Evolutionary conservation across 2,113 vertebrate genomes (phyloP).

Genomic region (Marcusenius ussheri): DNA sequence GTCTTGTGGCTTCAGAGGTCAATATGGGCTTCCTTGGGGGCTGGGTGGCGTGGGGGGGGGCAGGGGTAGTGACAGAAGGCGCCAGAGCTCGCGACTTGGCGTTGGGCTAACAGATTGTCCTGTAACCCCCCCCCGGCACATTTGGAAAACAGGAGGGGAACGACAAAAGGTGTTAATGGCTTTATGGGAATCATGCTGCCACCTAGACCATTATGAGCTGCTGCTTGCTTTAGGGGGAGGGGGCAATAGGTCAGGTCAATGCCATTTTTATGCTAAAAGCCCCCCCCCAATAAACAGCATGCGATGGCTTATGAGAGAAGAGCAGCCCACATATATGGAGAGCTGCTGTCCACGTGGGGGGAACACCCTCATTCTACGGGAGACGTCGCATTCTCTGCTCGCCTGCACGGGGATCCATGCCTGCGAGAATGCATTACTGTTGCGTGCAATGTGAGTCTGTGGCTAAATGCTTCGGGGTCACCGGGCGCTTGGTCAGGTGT

Average conservation of each 20-base stretch:
- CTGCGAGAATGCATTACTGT: not conserved
- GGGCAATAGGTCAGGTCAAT: slow-evolving; percentile 87
- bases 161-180: slow-evolving; percentile 97
- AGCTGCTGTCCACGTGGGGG: not conserved
- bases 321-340: not conserved
- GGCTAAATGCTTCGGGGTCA: not conserved
- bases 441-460: slow-evolving; percentile 2
- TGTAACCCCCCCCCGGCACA: slow-evolving; percentile 72
- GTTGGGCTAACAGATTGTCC: slow-evolving; percentile 68
- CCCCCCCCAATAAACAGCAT: slow-evolving; percentile 15
- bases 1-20: slow-evolving; percentile 55
- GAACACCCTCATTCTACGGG: not conserved
- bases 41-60: slow-evolving; percentile 45
- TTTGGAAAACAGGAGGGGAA: slow-evolving; percentile 68
- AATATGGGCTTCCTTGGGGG: slow-evolving; percentile 59
- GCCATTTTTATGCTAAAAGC: slow-evolving; percentile 77
- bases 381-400: not conserved
- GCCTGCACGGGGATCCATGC: not conserved
- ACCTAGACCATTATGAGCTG: slow-evolving; percentile 85
- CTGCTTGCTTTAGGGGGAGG: slow-evolving; percentile 74
- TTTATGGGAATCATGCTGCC: slow-evolving; percentile 87
- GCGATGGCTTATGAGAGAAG: not conserved
- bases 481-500: slow-evolving; percentile 6
- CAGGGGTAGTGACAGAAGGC: slow-evolving; percentile 49
- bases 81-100: slow-evolving; percentile 57